Base-by-base conservation (phyloP, 37 sponge, comb jelly and placozoan species). In the Tethya wilhelma region DNA sequence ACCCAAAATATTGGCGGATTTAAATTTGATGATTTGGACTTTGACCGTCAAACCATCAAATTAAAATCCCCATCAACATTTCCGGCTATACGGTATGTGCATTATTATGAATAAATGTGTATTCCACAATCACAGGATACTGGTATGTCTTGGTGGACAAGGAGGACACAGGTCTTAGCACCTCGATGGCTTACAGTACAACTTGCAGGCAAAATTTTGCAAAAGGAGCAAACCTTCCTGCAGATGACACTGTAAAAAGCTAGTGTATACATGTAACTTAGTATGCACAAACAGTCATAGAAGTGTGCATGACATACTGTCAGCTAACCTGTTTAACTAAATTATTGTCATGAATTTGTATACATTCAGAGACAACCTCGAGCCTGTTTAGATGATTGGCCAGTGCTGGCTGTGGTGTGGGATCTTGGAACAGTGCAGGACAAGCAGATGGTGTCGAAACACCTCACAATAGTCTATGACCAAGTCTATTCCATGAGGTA, bases 351-450 rank as follows among this genome's bases (percentile, higher is more conserved):
- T 17, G 30, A 41, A 2, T 67, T 58, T 20, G 6, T 12, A n/a
- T n/a, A n/a, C n/a, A n/a, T 63, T 26, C 70, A 80, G 77, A 55
- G 67, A 23, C 33, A 56, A 31, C 92, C 87, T 22, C 71, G 92
- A 56, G 58, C 82, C 6, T 91, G 92, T 66, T 25, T 2, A 43
- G 67, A 84, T 34, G 57, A 84, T 20, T 84, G 82, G 76, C 89
- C 89, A 29, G 89, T 83, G 34, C 49, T 93, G 12, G 93, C 89
- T 17, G 86, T 89, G 56, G 34, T 34, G 25, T 93, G 93, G 93
- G 81, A 88, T 38, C 67, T 93, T 12, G 93, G 93, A 4, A 43
- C 26, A 29, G 86, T 93, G n/a, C 29, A 41, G 29, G 29, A 45
- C 59, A 38, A 41, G 9, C 5, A 38, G 23, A 20, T 73, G 20